Base-by-base conservation (phyloP, 2,888 invertebrate species). In the Acanthosepion lycidas region DNA sequence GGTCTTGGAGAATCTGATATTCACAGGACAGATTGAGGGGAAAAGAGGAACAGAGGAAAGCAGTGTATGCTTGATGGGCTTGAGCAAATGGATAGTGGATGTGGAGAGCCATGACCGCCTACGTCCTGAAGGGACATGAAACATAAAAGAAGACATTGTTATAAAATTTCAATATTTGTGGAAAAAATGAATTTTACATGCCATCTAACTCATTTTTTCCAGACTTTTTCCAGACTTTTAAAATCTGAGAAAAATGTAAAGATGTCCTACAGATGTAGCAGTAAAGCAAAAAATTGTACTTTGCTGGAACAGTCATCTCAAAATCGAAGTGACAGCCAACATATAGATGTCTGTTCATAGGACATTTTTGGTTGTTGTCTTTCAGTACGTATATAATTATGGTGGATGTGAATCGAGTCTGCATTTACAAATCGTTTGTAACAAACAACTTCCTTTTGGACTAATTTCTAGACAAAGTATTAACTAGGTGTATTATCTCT, bases 401-500 rank as follows among this genome's bases (percentile, higher is more conserved):
- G 78, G 78, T 78, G 0, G 9, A n/a, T 78, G 78, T 78, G 78
- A n/a, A 78, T 78, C 12, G n/a, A 33, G 78, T 33, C n/a, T 78
- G 15, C 78, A n/a, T 78, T 78, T 78, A n/a, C n/a, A 78, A 78
- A 78, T 78, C 33, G n/a, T 78, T 78, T 78, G n/a, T 15, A n/a
- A 78, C n/a, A 28, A 78, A 78, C 78, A 78, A 78, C 78, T 78
- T 78, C 78, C 78, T 78, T 78, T 78, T 78, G n/a, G n/a, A 78
- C 78, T 78, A 78, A 78, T 78, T 78, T 78, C n/a, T 78, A 78
- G 78, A 78, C 78, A n/a, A 28, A 33, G 78, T n/a, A n/a, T 78
- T 78, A 78, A 78, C 78, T 78, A 78, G n/a, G n/a, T 12, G n/a
- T 15, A 78, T 78, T 78, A 78, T 78, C n/a, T 78, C 78, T 78